Percentiles rank a stretch among this genome's conserved stretches.
Conservation (phyloP, 2,113 vertebrate species). For the Salminus brasiliensis region DNA sequence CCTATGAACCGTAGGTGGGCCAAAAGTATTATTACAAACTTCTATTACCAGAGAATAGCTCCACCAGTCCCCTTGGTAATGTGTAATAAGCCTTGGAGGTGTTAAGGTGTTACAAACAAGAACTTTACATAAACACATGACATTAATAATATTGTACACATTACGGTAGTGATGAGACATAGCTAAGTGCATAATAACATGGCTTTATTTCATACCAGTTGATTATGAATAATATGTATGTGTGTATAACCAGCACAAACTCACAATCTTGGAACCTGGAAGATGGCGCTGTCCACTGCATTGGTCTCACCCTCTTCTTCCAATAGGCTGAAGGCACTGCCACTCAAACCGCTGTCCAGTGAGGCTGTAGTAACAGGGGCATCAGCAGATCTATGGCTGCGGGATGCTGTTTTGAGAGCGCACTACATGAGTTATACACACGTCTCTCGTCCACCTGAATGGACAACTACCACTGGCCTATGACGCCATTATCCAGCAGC, state of each 20-base stretch:
- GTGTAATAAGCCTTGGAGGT: no score
- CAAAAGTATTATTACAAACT: no score
- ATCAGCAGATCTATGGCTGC: slow-evolving; percentile 84
- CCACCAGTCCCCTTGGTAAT: no score
- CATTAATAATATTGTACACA: no score
- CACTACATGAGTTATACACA: slow-evolving; percentile 58
- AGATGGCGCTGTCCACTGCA: slow-evolving; percentile 89
- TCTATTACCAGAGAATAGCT: no score
- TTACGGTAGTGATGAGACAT: no score
- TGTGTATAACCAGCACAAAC: slow-evolving; percentile 56
- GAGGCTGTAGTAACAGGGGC: slow-evolving; percentile 90
- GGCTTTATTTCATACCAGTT: neutral
- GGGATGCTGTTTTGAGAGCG: slow-evolving; percentile 81
- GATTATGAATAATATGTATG: neutral
- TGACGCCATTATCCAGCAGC: neutral
- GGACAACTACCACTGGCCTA: slow-evolving; percentile 10
- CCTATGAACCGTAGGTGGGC: no score
- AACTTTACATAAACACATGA: no score
- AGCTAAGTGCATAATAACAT: neutral
- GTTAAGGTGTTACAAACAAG: no score
- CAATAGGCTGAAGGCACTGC: slow-evolving; percentile 92
- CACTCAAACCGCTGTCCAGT: slow-evolving; percentile 87
- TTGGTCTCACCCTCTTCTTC: slow-evolving; percentile 86
- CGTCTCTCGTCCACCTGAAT: neutral
- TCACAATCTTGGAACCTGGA: slow-evolving; percentile 95